Conservation (phyloP, 1,140 invertebrate genomes). For the Scaptomyza graminum region DNA sequence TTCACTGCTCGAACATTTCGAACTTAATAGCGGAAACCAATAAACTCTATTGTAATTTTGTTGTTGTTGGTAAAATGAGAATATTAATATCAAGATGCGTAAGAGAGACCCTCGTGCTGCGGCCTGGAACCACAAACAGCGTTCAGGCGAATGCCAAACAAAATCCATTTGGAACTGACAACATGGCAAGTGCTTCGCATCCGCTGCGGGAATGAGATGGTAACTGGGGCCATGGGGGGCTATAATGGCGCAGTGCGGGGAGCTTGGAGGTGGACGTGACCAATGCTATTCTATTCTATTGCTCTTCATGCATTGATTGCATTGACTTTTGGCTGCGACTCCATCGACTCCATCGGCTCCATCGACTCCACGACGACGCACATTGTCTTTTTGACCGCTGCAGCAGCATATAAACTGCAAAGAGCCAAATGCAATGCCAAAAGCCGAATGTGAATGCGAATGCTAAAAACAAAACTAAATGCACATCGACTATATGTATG, state of each 20-base stretch:
- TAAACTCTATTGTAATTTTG: too few relatives aligned
- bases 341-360: slow-evolving; percentile 9
- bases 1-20: too few relatives aligned
- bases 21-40: too few relatives aligned
- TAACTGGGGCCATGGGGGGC: not conserved
- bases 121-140: slow-evolving; percentile 17
- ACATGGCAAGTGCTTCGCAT: slow-evolving; percentile 52
- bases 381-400: slow-evolving; percentile 48
- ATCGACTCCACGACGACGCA: slow-evolving; percentile 23
- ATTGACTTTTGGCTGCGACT: slow-evolving; percentile 48
- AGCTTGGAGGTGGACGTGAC: slow-evolving; percentile 22
- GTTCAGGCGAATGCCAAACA: slow-evolving; percentile 22
- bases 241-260: not conserved
- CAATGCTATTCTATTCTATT: slow-evolving; percentile 26
- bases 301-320: slow-evolving; percentile 48
- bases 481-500: slow-evolving; percentile 17
- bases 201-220: slow-evolving; percentile 14
- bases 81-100: not conserved
- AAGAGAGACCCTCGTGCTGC: slow-evolving; percentile 14
- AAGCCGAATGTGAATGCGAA: slow-evolving; percentile 36
- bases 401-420: slow-evolving; percentile 30
- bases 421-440: slow-evolving; percentile 54
- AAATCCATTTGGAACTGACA: slow-evolving; percentile 46
- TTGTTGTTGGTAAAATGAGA: not conserved
- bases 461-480: slow-evolving; percentile 61